These are phyloP conservation scores for Crossaster papposus DNA, from an alignment of 53 echinoderm and acorn worm species.

Conservation along the genomic window DNA sequence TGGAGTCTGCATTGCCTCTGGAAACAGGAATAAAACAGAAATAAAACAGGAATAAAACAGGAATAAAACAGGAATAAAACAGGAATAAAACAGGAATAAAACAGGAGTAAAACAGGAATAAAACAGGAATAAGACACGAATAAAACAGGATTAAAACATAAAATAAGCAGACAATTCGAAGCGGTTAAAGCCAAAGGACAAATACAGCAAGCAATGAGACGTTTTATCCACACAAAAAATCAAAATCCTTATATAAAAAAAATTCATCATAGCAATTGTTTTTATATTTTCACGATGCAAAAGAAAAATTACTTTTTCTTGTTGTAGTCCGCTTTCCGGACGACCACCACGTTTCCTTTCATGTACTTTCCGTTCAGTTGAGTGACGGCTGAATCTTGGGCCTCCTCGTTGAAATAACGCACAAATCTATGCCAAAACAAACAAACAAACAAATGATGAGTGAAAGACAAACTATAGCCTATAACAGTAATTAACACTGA, in stretches of 20 bases:
- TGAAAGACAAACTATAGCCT: neutral
- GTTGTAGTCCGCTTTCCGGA: slow-evolving; percentile 45
- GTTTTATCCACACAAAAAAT: neutral
- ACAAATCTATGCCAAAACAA: slow-evolving; percentile 41
- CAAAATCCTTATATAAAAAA: too few relatives aligned
- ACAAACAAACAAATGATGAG: neutral
- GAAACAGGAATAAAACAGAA: neutral
- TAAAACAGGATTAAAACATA: too few relatives aligned
- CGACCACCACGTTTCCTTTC: slow-evolving; percentile 43
- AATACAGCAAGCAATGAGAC: too few relatives aligned
- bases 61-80: too few relatives aligned
- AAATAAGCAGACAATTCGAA: too few relatives aligned
- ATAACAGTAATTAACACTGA: too few relatives aligned
- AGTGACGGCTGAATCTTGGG: slow-evolving; percentile 23
- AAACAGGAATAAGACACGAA: too few relatives aligned
- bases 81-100: too few relatives aligned
- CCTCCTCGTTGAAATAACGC: slow-evolving; percentile 33
- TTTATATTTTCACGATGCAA: neutral
- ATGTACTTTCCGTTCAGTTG: slow-evolving; percentile 55
- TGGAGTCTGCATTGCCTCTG: slow-evolving; percentile 1
- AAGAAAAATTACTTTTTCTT: slow-evolving; percentile 34
- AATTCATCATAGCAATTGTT: too few relatives aligned
- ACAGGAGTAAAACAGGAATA: too few relatives aligned
- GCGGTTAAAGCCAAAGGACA: too few relatives aligned
- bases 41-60: too few relatives aligned